A percentile compares a stretch with the other conserved stretches of the same genome.
phyloP scores from a whole-genome alignment of 1,140 invertebrate species.

The Protaetia brevitarsis region DNA sequence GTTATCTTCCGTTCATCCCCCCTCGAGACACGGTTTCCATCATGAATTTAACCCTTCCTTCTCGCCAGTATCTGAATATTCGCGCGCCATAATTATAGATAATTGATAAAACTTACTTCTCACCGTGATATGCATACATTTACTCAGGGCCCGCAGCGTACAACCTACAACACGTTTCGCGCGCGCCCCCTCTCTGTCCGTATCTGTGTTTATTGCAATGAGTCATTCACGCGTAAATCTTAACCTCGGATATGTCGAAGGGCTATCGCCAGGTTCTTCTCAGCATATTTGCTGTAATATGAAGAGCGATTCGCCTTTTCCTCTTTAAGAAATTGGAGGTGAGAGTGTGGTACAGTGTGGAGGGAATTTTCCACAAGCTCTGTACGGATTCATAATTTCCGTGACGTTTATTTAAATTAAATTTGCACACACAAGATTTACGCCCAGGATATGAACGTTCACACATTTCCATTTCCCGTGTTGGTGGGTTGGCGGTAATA shows the following conservation, averaged over 20 bases:
- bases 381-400: constrained; percentile 13
- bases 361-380: not conserved
- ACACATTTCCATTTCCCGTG: constrained; percentile 29
- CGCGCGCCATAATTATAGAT: constrained; percentile 27
- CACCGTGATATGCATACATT: not conserved
- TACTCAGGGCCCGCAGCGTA: too few species aligned
- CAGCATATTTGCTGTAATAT: not conserved
- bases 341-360: too few species aligned
- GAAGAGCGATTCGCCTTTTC: too few species aligned
- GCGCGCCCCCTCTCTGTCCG: not conserved
- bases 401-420: constrained; percentile 28
- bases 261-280: not conserved
- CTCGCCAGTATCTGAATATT: constrained; percentile 23
- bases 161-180: too few species aligned
- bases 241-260: not conserved
- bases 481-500: constrained; percentile 20
- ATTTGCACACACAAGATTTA: constrained; percentile 14
- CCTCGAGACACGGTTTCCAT: constrained; percentile 30
- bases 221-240: constrained; percentile 5
- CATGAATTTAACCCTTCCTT: constrained; percentile 32
- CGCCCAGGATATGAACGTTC: constrained; percentile 27
- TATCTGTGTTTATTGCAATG: not conserved
- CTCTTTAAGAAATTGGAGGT: too few species aligned
- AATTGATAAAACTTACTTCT: constrained; percentile 28
- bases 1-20: constrained; percentile 33